Evolutionary conservation across 2,113 vertebrate species (phyloP).

Genomic region (Austrofundulus limnaeus): DNA sequence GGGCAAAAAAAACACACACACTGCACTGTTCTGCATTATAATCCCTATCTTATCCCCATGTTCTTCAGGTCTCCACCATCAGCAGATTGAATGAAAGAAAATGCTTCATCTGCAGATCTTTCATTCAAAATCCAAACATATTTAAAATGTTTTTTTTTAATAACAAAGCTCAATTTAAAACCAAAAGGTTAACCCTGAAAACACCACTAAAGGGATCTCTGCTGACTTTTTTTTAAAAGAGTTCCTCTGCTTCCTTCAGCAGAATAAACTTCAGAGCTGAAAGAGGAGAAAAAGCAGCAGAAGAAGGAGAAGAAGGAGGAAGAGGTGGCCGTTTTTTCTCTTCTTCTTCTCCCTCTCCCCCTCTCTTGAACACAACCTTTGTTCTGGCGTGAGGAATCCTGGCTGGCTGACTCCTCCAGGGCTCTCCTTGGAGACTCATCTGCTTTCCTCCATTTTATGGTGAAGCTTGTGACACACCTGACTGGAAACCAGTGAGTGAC

Average conservation of each 20-base stretch:
- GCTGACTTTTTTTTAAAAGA: slow-evolving; percentile 41
- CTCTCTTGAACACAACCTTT: slow-evolving; percentile 70
- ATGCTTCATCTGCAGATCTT: not conserved
- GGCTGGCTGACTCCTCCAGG: slow-evolving; percentile 70
- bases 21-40: slow-evolving; percentile 67
- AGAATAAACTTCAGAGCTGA: slow-evolving; percentile 44
- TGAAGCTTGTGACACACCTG: slow-evolving; percentile 92
- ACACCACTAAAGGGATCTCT: slow-evolving; percentile 27
- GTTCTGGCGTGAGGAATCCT: slow-evolving; percentile 73
- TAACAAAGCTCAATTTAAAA: slow-evolving; percentile 10
- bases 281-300: slow-evolving; percentile 9
- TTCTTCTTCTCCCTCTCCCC: not conserved
- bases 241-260: slow-evolving; percentile 56
- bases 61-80: slow-evolving; percentile 29
- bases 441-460: slow-evolving; percentile 98
- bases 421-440: slow-evolving; percentile 81
- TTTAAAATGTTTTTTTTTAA: not conserved
- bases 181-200: slow-evolving; percentile 55
- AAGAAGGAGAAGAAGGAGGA: slow-evolving; percentile 29
- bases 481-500: slow-evolving; percentile 85
- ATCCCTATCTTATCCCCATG: slow-evolving; percentile 65
- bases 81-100: not conserved
- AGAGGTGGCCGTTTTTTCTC: slow-evolving; percentile 28
- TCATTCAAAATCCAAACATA: not conserved
- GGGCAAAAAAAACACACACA: slow-evolving; percentile 41